Evolutionary conservation across 2,113 vertebrate genomes (phyloP).

Genomic region (Osmerus eperlanus): DNA sequence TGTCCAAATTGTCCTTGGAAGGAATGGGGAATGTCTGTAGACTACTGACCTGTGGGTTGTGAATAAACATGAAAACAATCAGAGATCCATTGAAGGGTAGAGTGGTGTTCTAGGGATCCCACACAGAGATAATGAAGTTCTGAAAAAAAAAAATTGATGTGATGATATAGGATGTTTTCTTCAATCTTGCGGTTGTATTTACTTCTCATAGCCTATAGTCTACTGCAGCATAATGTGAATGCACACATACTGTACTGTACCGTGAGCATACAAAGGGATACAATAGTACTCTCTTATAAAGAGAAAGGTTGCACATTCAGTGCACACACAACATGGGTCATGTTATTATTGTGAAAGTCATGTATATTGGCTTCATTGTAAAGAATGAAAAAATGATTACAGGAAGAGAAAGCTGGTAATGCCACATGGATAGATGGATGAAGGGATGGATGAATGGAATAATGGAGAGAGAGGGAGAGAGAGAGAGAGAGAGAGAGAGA

Average conservation of each 20-base stretch:
- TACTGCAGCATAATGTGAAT: conserved; percentile 2
- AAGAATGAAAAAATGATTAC: no score
- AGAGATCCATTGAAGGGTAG: conserved; percentile 63
- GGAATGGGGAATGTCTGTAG: conserved; percentile 66
- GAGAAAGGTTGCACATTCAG: no score
- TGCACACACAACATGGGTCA: no score
- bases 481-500: no score
- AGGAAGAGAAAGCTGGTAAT: no score
- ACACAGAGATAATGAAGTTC: conserved; percentile 53
- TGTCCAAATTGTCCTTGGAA: conserved; percentile 76
- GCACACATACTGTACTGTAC: conserved; percentile 20
- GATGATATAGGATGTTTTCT: conserved; percentile 53
- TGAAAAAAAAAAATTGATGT: conserved; percentile 56
- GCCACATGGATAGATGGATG: no score
- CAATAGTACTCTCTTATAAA: no score
- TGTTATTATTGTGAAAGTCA: no score
- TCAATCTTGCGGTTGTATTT: conserved; percentile 26
- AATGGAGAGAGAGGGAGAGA: no score
- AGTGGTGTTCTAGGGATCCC: conserved; percentile 43
- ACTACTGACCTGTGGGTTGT: conserved; percentile 69
- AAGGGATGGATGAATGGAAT: no score
- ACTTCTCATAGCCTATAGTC: conserved; percentile 18
- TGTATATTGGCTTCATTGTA: no score
- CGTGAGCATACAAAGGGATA: neutral
- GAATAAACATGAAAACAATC: conserved; percentile 80